phyloP scores from a whole-genome alignment of 2,888 invertebrate genomes.

The Hanleya hanleyi region DNA sequence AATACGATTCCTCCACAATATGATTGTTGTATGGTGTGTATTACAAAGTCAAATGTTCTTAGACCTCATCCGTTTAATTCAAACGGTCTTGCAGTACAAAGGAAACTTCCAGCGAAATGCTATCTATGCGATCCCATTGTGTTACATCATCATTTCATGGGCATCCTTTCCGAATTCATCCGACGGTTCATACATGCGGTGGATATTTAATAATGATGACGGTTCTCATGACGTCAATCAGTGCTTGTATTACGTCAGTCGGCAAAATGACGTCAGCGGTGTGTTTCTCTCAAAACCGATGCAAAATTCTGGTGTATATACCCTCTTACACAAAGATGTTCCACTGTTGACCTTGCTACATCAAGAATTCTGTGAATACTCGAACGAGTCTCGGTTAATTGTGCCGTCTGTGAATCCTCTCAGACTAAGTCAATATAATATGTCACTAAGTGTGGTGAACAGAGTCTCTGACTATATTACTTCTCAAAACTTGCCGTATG shows the following conservation, averaged over 20 bases:
- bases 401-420: slow-evolving; percentile 18
- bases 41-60: slow-evolving; percentile 14
- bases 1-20: slow-evolving; percentile 55
- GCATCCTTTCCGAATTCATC: not conserved
- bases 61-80: not conserved
- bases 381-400: slow-evolving; percentile 18
- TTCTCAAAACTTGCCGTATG: slow-evolving; percentile 44
- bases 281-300: slow-evolving; percentile 50
- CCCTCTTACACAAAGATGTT: slow-evolving; percentile 51
- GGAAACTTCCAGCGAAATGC: not conserved
- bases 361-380: slow-evolving; percentile 43
- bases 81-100: not conserved
- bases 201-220: slow-evolving; percentile 37
- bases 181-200: slow-evolving; percentile 4
- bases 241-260: slow-evolving; percentile 49
- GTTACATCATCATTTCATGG: not conserved
- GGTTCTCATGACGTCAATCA: slow-evolving; percentile 44
- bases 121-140: not conserved
- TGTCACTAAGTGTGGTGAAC: slow-evolving; percentile 31
- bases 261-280: slow-evolving; percentile 55
- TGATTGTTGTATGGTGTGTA: slow-evolving; percentile 48
- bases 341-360: slow-evolving; percentile 49
- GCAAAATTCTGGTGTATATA: slow-evolving; percentile 50
- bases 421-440: not conserved
- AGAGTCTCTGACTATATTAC: slow-evolving; percentile 53